Percentiles rank a stretch among this genome's conserved stretches.
Evolutionary conservation across 2,888 invertebrate species (phyloP).

Genomic region (Pyrgus malvae): DNA sequence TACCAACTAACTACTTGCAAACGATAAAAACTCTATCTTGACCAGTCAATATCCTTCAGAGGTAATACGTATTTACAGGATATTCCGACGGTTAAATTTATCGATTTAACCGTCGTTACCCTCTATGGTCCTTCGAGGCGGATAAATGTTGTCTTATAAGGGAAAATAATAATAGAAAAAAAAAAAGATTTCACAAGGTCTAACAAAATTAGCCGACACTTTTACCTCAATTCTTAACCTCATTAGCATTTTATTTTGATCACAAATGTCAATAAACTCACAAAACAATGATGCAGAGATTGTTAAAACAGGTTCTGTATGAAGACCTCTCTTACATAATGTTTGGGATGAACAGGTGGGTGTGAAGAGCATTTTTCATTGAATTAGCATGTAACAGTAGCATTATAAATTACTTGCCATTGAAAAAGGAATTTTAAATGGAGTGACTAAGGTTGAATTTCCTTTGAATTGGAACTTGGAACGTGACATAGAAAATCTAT

Average conservation of each 20-base stretch:
- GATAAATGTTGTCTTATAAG: no score
- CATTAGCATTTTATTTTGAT: slow-evolving; percentile 10
- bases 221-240: neutral
- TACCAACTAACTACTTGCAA: no score
- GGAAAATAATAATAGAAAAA: no score
- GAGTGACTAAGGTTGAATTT: neutral
- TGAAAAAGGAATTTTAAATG: neutral
- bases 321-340: slow-evolving; percentile 7
- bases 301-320: slow-evolving; percentile 9
- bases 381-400: slow-evolving; percentile 12
- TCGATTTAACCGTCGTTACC: neutral
- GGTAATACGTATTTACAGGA: neutral
- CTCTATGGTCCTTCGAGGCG: slow-evolving; percentile 2
- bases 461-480: neutral
- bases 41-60: neutral
- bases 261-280: slow-evolving; percentile 18
- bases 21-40: neutral
- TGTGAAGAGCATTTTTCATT: slow-evolving; percentile 8
- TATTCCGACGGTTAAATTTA: neutral
- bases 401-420: neutral
- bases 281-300: neutral
- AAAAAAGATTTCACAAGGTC: no score
- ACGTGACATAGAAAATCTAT: neutral
- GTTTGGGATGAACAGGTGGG: slow-evolving; percentile 11
- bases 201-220: no score